These are phyloP conservation scores for Schlechtendalia chinensis DNA, from an alignment of 1,140 invertebrate genomes.

Conservation along the genomic window DNA sequence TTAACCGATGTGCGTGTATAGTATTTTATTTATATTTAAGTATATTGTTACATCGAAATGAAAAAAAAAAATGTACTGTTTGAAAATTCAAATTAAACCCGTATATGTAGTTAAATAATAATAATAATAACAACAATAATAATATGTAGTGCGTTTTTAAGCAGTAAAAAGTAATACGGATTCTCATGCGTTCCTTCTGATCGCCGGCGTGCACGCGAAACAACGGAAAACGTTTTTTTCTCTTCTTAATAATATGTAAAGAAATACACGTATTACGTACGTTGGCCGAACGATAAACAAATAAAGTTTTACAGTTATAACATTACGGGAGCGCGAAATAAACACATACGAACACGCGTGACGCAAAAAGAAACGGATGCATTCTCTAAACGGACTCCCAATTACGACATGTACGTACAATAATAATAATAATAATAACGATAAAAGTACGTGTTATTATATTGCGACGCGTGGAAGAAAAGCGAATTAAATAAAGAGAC, in stretches of 20 bases:
- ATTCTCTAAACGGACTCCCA: slow-evolving; percentile 17
- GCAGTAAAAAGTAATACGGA: too few species aligned
- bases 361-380: slow-evolving; percentile 23
- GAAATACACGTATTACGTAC: not conserved
- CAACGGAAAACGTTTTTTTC: slow-evolving; percentile 8
- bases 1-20: too few species aligned
- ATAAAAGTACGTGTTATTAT: too few species aligned
- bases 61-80: slow-evolving; percentile 1
- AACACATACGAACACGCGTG: not conserved
- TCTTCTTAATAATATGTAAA: not conserved
- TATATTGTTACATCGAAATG: too few species aligned
- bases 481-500: slow-evolving; percentile 36
- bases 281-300: not conserved
- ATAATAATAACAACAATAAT: too few species aligned
- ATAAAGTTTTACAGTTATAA: slow-evolving; percentile 12
- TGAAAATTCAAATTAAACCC: slow-evolving; percentile 50
- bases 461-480: slow-evolving; percentile 20
- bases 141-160: not conserved
- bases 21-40: too few species aligned
- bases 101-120: not conserved
- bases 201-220: not conserved
- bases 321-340: not conserved
- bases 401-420: not conserved
- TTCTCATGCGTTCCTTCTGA: too few species aligned
- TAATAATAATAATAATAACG: too few species aligned